These are phyloP conservation scores for Pectinophora gossypiella DNA, from an alignment of 1,140 invertebrate genomes.

Conservation along the genomic window DNA sequence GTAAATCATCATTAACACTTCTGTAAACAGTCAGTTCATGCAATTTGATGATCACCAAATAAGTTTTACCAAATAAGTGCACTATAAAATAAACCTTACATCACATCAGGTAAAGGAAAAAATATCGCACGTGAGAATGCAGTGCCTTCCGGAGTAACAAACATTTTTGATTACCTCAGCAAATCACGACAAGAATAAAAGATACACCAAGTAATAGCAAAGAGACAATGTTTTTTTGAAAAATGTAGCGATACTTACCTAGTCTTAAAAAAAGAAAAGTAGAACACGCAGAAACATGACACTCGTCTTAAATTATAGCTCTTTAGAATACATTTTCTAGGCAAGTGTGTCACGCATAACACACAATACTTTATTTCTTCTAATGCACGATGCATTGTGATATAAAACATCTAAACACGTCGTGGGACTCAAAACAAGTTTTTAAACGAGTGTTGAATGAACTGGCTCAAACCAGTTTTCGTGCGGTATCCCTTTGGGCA, in stretches of 20 bases:
- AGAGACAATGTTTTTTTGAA: too few relatives aligned
- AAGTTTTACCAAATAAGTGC: too few relatives aligned
- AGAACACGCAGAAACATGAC: too few relatives aligned
- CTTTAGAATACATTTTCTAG: too few relatives aligned
- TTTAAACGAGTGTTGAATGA: background rate
- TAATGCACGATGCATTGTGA: background rate
- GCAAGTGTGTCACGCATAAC: too few relatives aligned
- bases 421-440: background rate
- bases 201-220: too few relatives aligned
- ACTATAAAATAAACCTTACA: background rate
- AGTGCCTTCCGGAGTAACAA: constrained; percentile 1
- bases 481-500: background rate
- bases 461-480: background rate
- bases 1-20: too few relatives aligned
- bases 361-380: background rate
- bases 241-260: too few relatives aligned
- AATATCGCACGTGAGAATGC: constrained; percentile 13
- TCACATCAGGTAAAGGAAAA: background rate
- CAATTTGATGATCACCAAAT: too few relatives aligned
- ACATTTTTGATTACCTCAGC: background rate
- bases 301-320: too few relatives aligned
- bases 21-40: too few relatives aligned
- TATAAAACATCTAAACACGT: background rate
- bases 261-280: too few relatives aligned
- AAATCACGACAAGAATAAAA: background rate